phyloP scores from a whole-genome alignment of 1,140 invertebrate species.

The Dufourea novaeangliae region DNA sequence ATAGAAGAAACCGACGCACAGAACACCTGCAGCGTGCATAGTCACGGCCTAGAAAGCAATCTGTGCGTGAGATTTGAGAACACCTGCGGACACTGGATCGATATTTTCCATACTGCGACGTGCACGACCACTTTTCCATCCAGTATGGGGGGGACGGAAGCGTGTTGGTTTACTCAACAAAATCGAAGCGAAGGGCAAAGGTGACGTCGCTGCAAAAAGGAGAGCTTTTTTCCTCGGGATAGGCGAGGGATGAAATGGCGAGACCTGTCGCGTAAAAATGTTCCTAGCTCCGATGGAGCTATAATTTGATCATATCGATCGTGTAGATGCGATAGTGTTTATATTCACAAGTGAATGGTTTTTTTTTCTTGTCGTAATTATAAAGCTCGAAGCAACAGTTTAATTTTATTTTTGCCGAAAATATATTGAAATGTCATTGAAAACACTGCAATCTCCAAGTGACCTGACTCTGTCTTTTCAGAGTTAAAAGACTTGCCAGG shows the following conservation, averaged over 20 bases:
- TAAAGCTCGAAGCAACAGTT: too few relatives aligned
- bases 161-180: conserved; percentile 41
- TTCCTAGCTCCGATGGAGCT: not conserved
- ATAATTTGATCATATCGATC: not conserved
- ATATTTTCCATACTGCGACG: conserved; percentile 48
- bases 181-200: conserved; percentile 46
- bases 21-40: conserved; percentile 51
- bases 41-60: conserved; percentile 7
- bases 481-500: too few relatives aligned
- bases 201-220: conserved; percentile 7
- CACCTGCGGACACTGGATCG: conserved; percentile 58
- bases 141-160: not conserved
- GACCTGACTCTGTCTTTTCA: too few relatives aligned
- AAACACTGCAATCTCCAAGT: too few relatives aligned
- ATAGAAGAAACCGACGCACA: not conserved
- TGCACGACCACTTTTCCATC: conserved; percentile 39
- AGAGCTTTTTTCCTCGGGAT: too few relatives aligned
- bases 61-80: conserved; percentile 56
- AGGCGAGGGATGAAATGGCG: conserved; percentile 7
- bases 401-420: too few relatives aligned
- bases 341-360: not conserved
- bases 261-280: not conserved
- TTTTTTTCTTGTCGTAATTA: too few relatives aligned
- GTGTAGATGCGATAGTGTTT: not conserved
- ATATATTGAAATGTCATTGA: too few relatives aligned